Conservation (phyloP, 2,888 invertebrate species). For the Eulithis prunata region DNA sequence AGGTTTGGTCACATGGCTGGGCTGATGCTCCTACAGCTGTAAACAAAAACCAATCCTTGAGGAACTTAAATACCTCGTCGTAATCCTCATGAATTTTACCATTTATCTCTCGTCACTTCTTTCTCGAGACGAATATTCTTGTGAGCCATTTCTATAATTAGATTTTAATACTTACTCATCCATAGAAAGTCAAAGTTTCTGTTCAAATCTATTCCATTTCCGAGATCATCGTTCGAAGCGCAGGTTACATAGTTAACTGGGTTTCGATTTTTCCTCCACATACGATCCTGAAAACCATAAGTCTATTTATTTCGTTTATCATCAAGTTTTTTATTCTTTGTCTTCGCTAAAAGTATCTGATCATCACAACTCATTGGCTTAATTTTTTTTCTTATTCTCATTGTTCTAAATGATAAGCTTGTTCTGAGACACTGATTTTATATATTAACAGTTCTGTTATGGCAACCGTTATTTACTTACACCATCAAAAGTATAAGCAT, state of each 20-base stretch:
- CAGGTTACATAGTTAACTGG: constrained; percentile 44
- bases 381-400: too few relatives aligned
- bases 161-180: constrained; percentile 61
- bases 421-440: too few relatives aligned
- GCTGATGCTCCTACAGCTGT: constrained; percentile 64
- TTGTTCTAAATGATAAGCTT: too few relatives aligned
- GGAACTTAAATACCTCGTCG: too few relatives aligned
- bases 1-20: constrained; percentile 76
- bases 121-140: too few relatives aligned
- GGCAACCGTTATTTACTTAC: constrained; percentile 69
- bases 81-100: too few relatives aligned
- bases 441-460: too few relatives aligned
- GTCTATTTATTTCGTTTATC: too few relatives aligned
- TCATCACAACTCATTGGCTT: too few relatives aligned
- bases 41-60: constrained; percentile 13
- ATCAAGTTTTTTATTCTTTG: background rate
- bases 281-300: constrained; percentile 79
- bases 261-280: constrained; percentile 88
- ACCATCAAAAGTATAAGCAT: constrained; percentile 85
- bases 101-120: too few relatives aligned
- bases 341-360: too few relatives aligned
- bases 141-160: background rate
- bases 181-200: constrained; percentile 66
- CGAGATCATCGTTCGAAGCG: constrained; percentile 52
- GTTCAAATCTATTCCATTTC: constrained; percentile 73